Evolutionary conservation across 1,140 invertebrate species (phyloP), one percentile per base, ranked within the genome.

Genomic region (Planococcus citri): DNA sequence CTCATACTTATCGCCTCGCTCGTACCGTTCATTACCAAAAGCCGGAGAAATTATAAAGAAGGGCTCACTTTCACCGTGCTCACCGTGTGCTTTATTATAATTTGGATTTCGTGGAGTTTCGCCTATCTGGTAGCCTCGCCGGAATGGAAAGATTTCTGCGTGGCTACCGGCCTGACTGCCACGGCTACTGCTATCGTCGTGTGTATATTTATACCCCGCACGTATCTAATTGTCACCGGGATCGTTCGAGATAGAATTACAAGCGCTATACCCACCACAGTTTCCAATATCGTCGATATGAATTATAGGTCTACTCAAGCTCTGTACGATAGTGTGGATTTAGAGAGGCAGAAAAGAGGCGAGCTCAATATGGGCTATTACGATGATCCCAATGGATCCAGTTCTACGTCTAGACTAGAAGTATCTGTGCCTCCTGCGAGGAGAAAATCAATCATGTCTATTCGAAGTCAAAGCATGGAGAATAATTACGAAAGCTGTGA

Each of bases 11-110:
- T 83, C 33, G 76, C 83, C 70, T 67, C 80, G n/a, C 78, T 82
- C 41, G 78, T 80, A 10, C 80, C 81, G 9, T 82, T 81, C 72
- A 81, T 84, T 29, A 74, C 78, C 14, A 79, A 79, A 38, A 80
- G 83, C 20, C 81, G 79, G 37, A 78, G 84, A 27, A 86, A 86
- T 76, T 84, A 85, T 73, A 78, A 79, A 4, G 85, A 86, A 72
- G 83, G 84, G 3, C 78, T 80, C 25, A 82, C 72, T 68, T 82
- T 86, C 72, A 80, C 83, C 27, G 76, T 80, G 0, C 81, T 80
- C 0, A 78, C 78, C 1, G 77, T 82, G 58, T 76, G 81, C 0
- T 75, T 81, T 14, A 68, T 81, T 1, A 61, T 78, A 17, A 75
- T 81, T 1, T 86, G 84, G 83, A 73, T 81, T 1, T 74, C 78